These are phyloP conservation scores for Gadopsis marmoratus DNA, from an alignment of 2,797 vertebrate genomes.

Conservation along the genomic window DNA sequence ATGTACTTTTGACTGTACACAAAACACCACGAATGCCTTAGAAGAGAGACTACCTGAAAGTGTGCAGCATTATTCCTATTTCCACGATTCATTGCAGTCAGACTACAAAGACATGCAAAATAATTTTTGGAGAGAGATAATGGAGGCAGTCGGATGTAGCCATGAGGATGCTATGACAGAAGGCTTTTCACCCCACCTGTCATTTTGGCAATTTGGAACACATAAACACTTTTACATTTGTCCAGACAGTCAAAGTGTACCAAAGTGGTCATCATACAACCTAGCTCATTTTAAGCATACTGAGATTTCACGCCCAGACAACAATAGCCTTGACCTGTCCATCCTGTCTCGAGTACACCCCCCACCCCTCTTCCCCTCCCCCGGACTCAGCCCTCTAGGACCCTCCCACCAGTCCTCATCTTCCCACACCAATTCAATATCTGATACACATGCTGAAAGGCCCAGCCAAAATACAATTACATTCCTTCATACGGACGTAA, in stretches of 20 bases:
- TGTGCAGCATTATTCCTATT: neutral
- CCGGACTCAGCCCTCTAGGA: neutral
- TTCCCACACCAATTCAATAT: constrained; percentile 58
- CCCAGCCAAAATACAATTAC: constrained; percentile 63
- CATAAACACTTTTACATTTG: neutral
- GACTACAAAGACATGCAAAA: neutral
- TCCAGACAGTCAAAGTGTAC: neutral
- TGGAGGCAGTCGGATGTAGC: neutral
- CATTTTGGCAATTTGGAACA: neutral
- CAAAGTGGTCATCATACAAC: neutral
- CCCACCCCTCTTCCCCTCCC: too few relatives aligned
- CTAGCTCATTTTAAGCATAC: neutral
- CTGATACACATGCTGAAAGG: constrained; percentile 63
- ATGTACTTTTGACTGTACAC: neutral
- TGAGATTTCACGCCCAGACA: neutral
- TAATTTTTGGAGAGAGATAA: neutral
- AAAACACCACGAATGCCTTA: neutral
- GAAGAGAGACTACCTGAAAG: neutral
- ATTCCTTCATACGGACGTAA: constrained; percentile 55
- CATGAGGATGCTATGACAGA: neutral
- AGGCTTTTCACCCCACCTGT: neutral
- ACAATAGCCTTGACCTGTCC: neutral
- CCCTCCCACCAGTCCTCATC: constrained; percentile 27
- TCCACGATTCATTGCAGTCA: neutral
- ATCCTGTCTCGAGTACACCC: neutral